Evolutionary conservation across 2,888 invertebrate species (phyloP), one percentile per base, ranked within the genome.

Genomic region (Pediacus dermestoides): DNA sequence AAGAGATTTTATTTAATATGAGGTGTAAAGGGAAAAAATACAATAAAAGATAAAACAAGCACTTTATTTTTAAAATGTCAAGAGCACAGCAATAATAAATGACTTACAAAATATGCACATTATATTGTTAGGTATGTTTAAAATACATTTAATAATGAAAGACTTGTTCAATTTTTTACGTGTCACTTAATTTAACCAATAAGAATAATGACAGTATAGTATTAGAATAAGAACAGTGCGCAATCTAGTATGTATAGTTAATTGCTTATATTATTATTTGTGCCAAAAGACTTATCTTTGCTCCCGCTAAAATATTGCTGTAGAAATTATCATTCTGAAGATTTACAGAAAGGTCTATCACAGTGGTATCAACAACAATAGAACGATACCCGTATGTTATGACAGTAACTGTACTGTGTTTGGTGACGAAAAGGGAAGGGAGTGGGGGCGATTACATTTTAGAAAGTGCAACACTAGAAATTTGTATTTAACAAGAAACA

Each of bases 241-340:
- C 16, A 27, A 28, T 27, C 30, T 16, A 30, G 13, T 18, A 36
- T 12, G 22, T 36, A 8, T 30, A 36, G 26, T 23, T 53, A 54
- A 55, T 59, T 58, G 55, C 55, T 59, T 53, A 33, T n/a, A n/a
- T 11, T 11, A 28, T 8, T 28, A 41, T 54, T 58, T 58, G 58
- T 58, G 57, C 57, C 53, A 44, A 51, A 50, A 55, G 39, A 50
- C 45, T 41, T 45, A 45, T 26, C 4, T 57, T 52, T 58, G 58
- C 55, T 58, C 59, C 58, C 59, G 50, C 44, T 50, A 51, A 48
- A 44, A 55, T 58, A 59, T 59, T 59, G 59, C 59, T 58, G 49
- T 58, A 57, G 42, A 48, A 36, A 48, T 51, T 48, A 46, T 52
- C 44, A 47, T 50, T 47, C 46, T 48, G 50, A 47, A 48, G 27